phyloP scores from a whole-genome alignment of 2,888 invertebrate genomes.

The Drosophila testacea region DNA sequence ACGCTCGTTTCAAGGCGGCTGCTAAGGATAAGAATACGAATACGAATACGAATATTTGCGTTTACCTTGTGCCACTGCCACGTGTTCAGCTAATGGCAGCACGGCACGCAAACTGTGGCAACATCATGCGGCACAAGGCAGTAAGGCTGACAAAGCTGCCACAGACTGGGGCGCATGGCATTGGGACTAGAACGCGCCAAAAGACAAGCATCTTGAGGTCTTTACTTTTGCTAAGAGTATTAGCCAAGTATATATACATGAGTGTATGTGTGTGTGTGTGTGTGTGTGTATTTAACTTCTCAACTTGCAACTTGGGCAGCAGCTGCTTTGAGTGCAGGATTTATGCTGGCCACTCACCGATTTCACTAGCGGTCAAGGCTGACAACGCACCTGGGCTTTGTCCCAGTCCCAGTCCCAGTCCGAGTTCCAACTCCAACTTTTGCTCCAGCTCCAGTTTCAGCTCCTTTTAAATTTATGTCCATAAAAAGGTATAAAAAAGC shows the following conservation, averaged over 20 bases:
- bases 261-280: not conserved
- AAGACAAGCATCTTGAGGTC: constrained; percentile 77
- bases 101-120: constrained; percentile 58
- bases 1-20: constrained; percentile 76
- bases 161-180: constrained; percentile 5
- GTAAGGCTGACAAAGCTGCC: constrained; percentile 20
- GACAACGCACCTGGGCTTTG: constrained; percentile 61
- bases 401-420: constrained; percentile 12
- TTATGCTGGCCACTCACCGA: constrained; percentile 65
- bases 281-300: constrained; percentile 18
- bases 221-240: constrained; percentile 51
- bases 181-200: constrained; percentile 25
- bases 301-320: constrained; percentile 37
- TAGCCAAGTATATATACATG: constrained; percentile 36
- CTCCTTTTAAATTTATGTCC: constrained; percentile 79
- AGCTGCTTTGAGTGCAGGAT: constrained; percentile 47
- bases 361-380: constrained; percentile 73
- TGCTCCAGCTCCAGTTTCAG: constrained; percentile 29
- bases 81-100: constrained; percentile 66
- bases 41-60: constrained; percentile 61
- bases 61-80: constrained; percentile 54
- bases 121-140: constrained; percentile 19
- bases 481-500: constrained; percentile 76
- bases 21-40: constrained; percentile 48
- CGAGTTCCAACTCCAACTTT: constrained; percentile 13